These are phyloP conservation scores for Marcusenius ussheri DNA, from an alignment of 2,113 vertebrate species.

Conservation along the genomic window DNA sequence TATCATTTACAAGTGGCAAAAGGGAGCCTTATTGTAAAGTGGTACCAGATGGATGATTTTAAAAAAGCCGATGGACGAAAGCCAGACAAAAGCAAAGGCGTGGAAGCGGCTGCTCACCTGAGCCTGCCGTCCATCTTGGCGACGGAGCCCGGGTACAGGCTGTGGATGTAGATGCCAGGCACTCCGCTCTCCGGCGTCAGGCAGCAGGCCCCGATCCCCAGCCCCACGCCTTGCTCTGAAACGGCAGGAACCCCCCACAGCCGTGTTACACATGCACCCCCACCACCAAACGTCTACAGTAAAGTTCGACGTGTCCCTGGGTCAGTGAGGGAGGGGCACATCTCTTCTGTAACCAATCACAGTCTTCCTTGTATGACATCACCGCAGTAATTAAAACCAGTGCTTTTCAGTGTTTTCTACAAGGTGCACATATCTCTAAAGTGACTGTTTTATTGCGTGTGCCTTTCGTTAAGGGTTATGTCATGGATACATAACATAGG, in stretches of 20 bases:
- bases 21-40: not conserved
- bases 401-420: not conserved
- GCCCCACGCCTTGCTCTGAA: constrained; percentile 80
- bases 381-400: not conserved
- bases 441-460: not conserved
- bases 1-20: too few species aligned
- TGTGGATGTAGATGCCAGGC: constrained; percentile 92
- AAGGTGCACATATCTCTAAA: not conserved
- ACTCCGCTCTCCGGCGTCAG: constrained; percentile 77
- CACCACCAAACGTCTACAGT: not conserved
- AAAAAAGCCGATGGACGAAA: not conserved
- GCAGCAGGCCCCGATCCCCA: constrained; percentile 89
- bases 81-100: not conserved
- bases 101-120: constrained; percentile 59
- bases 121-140: constrained; percentile 91
- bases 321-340: not conserved
- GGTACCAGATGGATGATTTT: not conserved
- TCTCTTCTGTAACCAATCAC: not conserved
- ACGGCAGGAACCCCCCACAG: not conserved
- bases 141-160: constrained; percentile 84
- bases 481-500: not conserved
- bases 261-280: not conserved
- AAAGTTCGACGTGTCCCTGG: not conserved
- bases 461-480: not conserved
- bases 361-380: not conserved